Conservation (phyloP, 1,140 invertebrate genomes). For the Zaprionus taronus region DNA sequence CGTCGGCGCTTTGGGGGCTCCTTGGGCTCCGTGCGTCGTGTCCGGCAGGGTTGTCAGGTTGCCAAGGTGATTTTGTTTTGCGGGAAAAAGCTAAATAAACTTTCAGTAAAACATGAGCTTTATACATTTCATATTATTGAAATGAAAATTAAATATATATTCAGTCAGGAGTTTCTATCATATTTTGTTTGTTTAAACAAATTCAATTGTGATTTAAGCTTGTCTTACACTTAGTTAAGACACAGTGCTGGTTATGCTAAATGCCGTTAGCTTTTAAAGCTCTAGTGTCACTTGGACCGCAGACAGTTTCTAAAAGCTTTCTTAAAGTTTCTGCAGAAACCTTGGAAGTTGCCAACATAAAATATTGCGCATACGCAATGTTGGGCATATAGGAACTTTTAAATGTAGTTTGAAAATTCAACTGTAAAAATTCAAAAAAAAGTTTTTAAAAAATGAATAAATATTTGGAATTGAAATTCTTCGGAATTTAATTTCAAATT, state of each 20-base stretch:
- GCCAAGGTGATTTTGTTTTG: not conserved
- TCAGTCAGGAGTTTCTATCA: not conserved
- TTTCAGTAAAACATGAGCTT: not conserved
- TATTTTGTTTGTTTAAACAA: not conserved
- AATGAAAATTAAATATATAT: not conserved
- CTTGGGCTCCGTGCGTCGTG: constrained; percentile 23
- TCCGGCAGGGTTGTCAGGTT: constrained; percentile 33
- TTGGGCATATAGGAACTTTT: not conserved
- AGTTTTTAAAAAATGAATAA: not conserved
- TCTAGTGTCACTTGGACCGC: not conserved
- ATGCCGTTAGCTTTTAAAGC: constrained; percentile 34
- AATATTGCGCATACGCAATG: constrained; percentile 33
- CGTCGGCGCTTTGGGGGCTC: constrained; percentile 32
- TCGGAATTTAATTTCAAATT: not conserved
- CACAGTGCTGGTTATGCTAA: not conserved
- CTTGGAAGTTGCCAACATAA: constrained; percentile 29
- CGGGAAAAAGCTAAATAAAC: not conserved
- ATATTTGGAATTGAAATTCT: too few relatives aligned
- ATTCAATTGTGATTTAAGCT: constrained; percentile 14
- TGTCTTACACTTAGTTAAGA: constrained; percentile 27
- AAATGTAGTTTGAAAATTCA: not conserved
- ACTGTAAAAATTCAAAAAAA: not conserved
- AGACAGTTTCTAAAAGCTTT: not conserved
- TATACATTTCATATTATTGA: not conserved
- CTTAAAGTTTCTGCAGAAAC: constrained; percentile 17